Evolutionary conservation across 2,888 invertebrate species (phyloP).

Genomic region (Aphodius granarius): DNA sequence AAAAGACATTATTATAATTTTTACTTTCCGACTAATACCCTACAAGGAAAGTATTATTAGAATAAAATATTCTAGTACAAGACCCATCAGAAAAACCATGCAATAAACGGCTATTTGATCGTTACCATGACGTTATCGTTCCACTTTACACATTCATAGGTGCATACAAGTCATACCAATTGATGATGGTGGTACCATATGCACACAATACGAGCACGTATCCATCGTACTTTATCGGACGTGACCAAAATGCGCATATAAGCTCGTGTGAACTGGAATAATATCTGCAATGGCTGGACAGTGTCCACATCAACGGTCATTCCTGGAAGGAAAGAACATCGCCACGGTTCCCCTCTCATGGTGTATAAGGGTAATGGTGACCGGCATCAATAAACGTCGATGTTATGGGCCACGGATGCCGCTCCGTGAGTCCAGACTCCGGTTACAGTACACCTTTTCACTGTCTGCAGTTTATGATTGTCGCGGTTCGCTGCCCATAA

Average conservation of each 20-base stretch:
- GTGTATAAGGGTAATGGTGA: background rate
- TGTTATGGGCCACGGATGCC: slow-evolving; percentile 38
- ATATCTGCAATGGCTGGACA: background rate
- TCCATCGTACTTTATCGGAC: background rate
- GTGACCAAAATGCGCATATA: background rate
- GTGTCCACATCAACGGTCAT: background rate
- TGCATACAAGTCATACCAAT: background rate
- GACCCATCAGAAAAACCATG: background rate
- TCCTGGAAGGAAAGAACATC: background rate
- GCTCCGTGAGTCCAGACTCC: slow-evolving; percentile 41
- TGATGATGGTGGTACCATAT: background rate
- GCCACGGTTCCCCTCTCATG: background rate
- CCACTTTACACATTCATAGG: background rate
- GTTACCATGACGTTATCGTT: background rate
- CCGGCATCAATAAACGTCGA: slow-evolving; percentile 35
- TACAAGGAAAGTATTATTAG: no score
- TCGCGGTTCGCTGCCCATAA: slow-evolving; percentile 45
- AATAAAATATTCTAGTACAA: no score
- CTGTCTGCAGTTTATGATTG: slow-evolving; percentile 45
- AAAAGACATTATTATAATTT: no score
- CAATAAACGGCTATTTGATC: background rate
- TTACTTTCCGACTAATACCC: no score
- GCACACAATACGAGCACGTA: background rate
- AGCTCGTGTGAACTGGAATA: background rate
- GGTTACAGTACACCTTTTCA: slow-evolving; percentile 44